Evolutionary conservation across 2,113 vertebrate species (phyloP), one percentile per base, ranked within the genome.

Genomic region (Trichomycterus rosablanca): DNA sequence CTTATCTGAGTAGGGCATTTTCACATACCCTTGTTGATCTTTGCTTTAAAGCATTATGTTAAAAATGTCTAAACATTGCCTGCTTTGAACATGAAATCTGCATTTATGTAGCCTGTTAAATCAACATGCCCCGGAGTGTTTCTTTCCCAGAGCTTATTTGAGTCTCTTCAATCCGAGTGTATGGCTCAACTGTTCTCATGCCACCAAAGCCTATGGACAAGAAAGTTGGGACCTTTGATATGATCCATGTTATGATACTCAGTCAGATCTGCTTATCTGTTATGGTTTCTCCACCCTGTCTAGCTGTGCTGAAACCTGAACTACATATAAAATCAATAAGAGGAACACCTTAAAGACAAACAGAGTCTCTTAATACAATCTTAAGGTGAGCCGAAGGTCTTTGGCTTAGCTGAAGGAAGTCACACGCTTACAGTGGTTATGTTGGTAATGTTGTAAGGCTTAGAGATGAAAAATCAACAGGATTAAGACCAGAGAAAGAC

Each of bases 341-440:
- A 62, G 62, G 71, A 71, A 84, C 82, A 66, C 85, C 85, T 78
- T 5, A 64, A 70, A 78, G 63, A 70, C 71, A 79, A 86, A 84
- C 82, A 84, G 43, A 60, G 37, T 62, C 32, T 16, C 15, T 16
- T 78, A 71, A 63, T 40, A 59, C 68, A 26, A 72, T 63, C 58
- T 54, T 63, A 78, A 85, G 80, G 81, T 78, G 73, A 80, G 76
- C 49, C 70, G 86, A 83, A 84, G 76, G 79, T 80, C 74, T 76
- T 86, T 88, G 86, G 86, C 83, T 72, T 10, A 20, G 20, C 19
- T 1, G 43, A 30, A 68, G 76, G 83, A 84, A 85, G 83, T 80
- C 76, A 49, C 81, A 80, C 76, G 78, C 67, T 68, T 74, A 68
- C 78, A 77, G 83, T 84, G 84, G 80, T 86, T 84, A 70, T 78